Percentiles rank a stretch among this genome's conserved stretches.
phyloP scores from a whole-genome alignment of 2,888 invertebrate genomes.

The Laothoe populi region DNA sequence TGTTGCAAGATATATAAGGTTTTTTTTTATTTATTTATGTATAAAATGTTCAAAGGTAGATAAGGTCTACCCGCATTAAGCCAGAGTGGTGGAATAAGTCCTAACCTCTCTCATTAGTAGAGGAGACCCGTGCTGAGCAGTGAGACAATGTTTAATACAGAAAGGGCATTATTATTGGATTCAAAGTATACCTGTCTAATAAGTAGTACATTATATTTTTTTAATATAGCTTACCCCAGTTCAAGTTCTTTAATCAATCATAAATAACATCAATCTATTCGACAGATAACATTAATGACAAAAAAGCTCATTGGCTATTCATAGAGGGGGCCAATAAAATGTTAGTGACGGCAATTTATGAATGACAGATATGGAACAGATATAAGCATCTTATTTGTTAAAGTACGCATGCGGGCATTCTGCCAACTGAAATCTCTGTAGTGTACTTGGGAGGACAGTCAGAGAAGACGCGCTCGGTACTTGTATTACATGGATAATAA shows the following conservation, averaged over 20 bases:
- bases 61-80: too few relatives aligned
- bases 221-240: neutral
- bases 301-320: slow-evolving; percentile 37
- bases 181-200: neutral
- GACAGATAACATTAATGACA: slow-evolving; percentile 31
- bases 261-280: neutral
- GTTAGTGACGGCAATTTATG: slow-evolving; percentile 41
- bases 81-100: too few relatives aligned
- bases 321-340: slow-evolving; percentile 41
- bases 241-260: slow-evolving; percentile 3
- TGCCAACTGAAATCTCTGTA: slow-evolving; percentile 8
- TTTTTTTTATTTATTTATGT: too few relatives aligned
- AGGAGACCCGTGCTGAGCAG: too few relatives aligned
- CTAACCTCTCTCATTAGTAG: too few relatives aligned
- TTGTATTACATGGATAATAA: neutral
- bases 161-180: too few relatives aligned
- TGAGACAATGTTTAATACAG: too few relatives aligned
- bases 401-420: slow-evolving; percentile 10
- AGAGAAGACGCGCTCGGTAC: neutral
- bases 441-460: slow-evolving; percentile 8
- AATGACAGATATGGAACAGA: slow-evolving; percentile 36
- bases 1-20: too few relatives aligned
- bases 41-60: too few relatives aligned
- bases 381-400: slow-evolving; percentile 17
- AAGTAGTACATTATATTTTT: neutral